phyloP scores from a whole-genome alignment of 2,797 vertebrate genomes.

The Rhabdophis nuchalis region DNA sequence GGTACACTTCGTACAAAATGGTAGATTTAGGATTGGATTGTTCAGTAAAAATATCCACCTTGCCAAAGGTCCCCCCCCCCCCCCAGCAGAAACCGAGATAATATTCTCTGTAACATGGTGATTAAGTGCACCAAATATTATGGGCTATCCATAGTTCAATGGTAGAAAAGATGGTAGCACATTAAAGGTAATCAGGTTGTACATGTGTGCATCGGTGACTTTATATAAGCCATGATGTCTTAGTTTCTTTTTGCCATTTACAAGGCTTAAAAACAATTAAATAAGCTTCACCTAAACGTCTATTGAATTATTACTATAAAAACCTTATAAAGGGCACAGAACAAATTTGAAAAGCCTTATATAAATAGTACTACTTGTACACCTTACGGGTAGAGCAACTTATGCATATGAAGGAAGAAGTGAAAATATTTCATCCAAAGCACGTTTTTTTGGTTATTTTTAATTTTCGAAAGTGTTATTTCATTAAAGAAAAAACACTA shows the following conservation, averaged over 20 bases:
- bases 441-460: background rate
- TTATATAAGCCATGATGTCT: background rate
- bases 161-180: background rate
- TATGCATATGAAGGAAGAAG: background rate
- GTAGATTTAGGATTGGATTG: conserved; percentile 53
- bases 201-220: background rate
- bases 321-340: background rate
- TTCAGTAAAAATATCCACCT: conserved; percentile 32
- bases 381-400: background rate
- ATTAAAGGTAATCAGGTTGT: background rate
- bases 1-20: conserved; percentile 47
- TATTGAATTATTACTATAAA: background rate
- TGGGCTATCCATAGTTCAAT: background rate
- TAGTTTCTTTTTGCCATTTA: background rate
- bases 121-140: background rate
- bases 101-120: background rate
- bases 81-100: background rate
- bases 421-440: background rate
- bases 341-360: background rate
- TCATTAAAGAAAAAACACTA: background rate
- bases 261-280: background rate
- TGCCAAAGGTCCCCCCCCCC: background rate
- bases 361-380: background rate
- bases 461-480: background rate
- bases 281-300: background rate